Base-by-base conservation (phyloP, 1,140 invertebrate genomes). In the Mylabris phalerata region DNA sequence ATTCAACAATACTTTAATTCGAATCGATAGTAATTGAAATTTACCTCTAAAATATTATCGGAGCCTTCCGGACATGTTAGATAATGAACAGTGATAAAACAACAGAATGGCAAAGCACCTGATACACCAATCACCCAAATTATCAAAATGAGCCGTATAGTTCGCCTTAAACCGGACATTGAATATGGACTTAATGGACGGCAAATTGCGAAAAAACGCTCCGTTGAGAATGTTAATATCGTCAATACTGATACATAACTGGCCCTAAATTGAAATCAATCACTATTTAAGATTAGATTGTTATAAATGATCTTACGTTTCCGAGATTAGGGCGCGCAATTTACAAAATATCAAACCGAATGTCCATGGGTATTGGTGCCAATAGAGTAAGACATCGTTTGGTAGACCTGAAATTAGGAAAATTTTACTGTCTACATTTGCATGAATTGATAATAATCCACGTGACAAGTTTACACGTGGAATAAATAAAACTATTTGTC, bases 341-440 rank as follows among this genome's bases (percentile, higher is more conserved):
- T 92, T 91, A 76, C 93, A 96, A 63, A 93, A 85, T 2, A 80
- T 78, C 43, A 86, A 79, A 0, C 93, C 93, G 47, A 95, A 82
- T 40, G 81, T 76, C 88, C 90, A 95, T 0, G 94, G 94, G 77
- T 96, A 97, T 70, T 95, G 91, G 71, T 95, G 89, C 92, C 92
- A 96, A 68, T 91, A 91, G 1, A 89, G 78, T 55, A 87, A 87
- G 4, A 96, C 76, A 68, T 97, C 93, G 68, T 92, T 86, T 1
- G 93, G 93, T 45, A 96, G 76, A 61, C 91, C 93, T 94, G 77
- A 4, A 32, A 32, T 5, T 32, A 19, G 32, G 7, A 32, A 32
- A 32, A 32, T 32, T 32, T 32, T 32, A 32, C 3, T 32, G 2
- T 32, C 19, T 19, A 19, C 19, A 19, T 19, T 19, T 19, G 19